Base-by-base conservation (phyloP, 2,888 invertebrate species). In the Drosophila suboccidentalis region DNA sequence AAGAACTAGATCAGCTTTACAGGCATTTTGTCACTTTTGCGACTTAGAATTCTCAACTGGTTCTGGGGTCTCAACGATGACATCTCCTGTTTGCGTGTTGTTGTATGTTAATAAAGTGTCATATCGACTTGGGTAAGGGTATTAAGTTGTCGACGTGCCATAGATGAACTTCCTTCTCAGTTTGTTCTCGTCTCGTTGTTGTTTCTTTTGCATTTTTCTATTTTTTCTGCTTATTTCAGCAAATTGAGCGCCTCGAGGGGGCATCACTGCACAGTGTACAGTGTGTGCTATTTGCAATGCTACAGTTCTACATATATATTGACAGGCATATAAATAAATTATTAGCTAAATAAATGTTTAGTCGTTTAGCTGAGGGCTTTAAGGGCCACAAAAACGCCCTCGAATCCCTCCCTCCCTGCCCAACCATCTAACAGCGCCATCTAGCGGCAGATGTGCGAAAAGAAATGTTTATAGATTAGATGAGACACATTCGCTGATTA, bases 321-420 rank as follows among this genome's bases (percentile, higher is more conserved):
- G 89, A 89, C 84, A 87, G 72, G 79, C 79, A 71, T 87, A 89
- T 86, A 86, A 89, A 89, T 86, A 86, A 86, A 86, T 86, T 86
- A 89, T 86, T 86, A 85, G 89, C 87, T 71, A 89, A 89, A 87
- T 86, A 89, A 86, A 86, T 86, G 89, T 86, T 89, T 78, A 63
- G 84, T 89, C 77, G 89, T 86, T 87, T 84, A 70, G 87, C 84
- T 71, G 41, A 49, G 75, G 78, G 82, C 82, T 29, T 29, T 22
- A 53, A 26, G 19, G 19, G 53, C 9, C n/a, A 11, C 54, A 58
- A 22, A 22, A 58, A 36, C 54, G 65, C 51, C 66, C 46, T n/a
- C 11, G 11, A 15, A 15, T n/a, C 29, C 8, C 29, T 8, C 29
- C 9, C 32, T 3, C 1, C n/a, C 1, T 8, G 6, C 8, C n/a